Evolutionary conservation across 2,113 vertebrate genomes (phyloP), one percentile per base, ranked within the genome.

Genomic region (Otis tarda): DNA sequence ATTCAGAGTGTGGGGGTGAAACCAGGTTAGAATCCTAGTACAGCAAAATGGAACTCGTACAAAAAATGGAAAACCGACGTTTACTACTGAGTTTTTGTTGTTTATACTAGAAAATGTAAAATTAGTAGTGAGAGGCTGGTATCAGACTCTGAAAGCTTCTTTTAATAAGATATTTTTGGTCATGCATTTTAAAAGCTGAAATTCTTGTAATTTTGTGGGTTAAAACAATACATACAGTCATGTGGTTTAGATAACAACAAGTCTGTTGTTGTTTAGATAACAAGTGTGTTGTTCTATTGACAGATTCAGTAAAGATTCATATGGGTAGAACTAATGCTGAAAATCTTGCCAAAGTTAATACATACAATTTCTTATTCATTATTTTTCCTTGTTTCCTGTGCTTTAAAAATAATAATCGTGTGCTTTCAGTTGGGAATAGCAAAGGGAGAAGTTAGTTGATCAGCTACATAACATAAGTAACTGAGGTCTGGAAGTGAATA

Each of bases 241-340:
- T 18, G 21, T 0, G 0, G 9, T 43, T 33, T 45, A 74, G 21
- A 35, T 35, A 82, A n/a, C n/a, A n/a, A n/a, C n/a, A n/a, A n/a
- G n/a, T n/a, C n/a, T n/a, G n/a, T n/a, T n/a, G n/a, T n/a, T n/a
- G n/a, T n/a, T n/a, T n/a, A n/a, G n/a, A n/a, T n/a, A n/a, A n/a
- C n/a, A n/a, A n/a, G 6, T 65, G 59, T 81, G 27, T 24, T 85
- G 4, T 69, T 83, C 25, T 56, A 3, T 7, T 49, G 28, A 65
- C 10, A 83, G 19, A 65, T 65, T 27, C 9, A 69, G 21, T 73
- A 74, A 83, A 53, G 18, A 83, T 65, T 87, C 55, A 53, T 50
- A 31, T 7, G 57, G 20, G 11, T 24, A 52, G 53, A 85, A 83
- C 3, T 69, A 55, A 93, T 70, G 47, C 50, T 50, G 30, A 77